Evolutionary conservation across 2,797 vertebrate genomes (phyloP).

Genomic region (Scarus forsteni): DNA sequence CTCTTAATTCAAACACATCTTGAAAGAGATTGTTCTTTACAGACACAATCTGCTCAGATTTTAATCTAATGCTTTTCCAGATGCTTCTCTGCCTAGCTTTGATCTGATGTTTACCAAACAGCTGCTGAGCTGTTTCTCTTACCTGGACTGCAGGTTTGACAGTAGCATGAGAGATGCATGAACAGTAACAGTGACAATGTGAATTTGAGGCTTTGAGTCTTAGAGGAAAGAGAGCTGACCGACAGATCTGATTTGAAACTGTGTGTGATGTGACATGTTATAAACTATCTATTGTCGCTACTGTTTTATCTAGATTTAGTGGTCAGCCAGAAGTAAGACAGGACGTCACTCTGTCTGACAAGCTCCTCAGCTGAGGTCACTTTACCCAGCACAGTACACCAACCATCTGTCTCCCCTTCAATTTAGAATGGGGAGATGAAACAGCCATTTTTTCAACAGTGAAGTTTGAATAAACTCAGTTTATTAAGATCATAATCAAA

Average conservation of each 20-base stretch:
- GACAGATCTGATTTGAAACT: slow-evolving; percentile 48
- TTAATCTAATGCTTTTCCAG: too few relatives aligned
- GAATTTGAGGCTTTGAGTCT: slow-evolving; percentile 15
- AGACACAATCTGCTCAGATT: not conserved
- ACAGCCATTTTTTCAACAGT: not conserved
- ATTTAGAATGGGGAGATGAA: not conserved
- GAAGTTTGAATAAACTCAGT: not conserved
- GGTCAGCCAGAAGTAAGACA: slow-evolving; percentile 20
- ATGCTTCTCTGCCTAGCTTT: not conserved
- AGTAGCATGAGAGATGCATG: slow-evolving; percentile 4
- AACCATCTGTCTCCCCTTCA: slow-evolving; percentile 30
- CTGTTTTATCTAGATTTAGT: slow-evolving; percentile 20
- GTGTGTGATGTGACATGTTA: slow-evolving; percentile 22
- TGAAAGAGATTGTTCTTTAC: too few relatives aligned
- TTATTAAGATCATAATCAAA: not conserved
- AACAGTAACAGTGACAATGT: not conserved
- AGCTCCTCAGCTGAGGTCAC: slow-evolving; percentile 23
- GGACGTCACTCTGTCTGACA: slow-evolving; percentile 26
- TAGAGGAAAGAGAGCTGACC: slow-evolving; percentile 11
- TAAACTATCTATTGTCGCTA: slow-evolving; percentile 10
- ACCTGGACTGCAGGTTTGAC: not conserved
- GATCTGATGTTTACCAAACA: slow-evolving; percentile 1
- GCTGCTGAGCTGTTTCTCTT: slow-evolving; percentile 17
- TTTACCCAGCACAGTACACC: not conserved
- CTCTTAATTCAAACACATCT: too few relatives aligned